Evolutionary conservation across 2,888 invertebrate species (phyloP).

Genomic region (Eristalis pertinax): DNA sequence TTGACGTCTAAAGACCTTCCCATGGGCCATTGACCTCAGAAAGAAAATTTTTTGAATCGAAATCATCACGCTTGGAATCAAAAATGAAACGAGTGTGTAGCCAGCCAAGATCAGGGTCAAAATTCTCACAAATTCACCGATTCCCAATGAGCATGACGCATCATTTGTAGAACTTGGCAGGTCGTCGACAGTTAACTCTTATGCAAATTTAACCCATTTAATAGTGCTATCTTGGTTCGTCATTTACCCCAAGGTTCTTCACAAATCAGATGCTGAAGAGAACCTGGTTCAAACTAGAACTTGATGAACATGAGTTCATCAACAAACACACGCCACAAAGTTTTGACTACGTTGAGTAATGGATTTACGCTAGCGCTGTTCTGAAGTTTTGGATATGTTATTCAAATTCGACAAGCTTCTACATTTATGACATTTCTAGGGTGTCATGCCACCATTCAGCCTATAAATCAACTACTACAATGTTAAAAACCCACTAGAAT

Average conservation of each 20-base stretch:
- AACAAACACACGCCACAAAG: not conserved
- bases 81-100: not conserved
- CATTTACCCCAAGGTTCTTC: not conserved
- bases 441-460: not conserved
- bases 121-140: not conserved
- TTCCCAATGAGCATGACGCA: not conserved
- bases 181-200: not conserved
- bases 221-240: not conserved
- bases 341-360: no score
- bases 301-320: not conserved
- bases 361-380: not conserved
- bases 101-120: not conserved
- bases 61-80: not conserved
- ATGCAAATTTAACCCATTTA: not conserved
- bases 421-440: not conserved
- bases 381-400: not conserved
- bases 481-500: no score
- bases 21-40: not conserved
- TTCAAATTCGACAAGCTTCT: not conserved
- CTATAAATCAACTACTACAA: not conserved
- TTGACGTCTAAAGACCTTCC: no score
- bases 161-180: not conserved
- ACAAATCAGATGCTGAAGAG: not conserved
- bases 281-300: not conserved
- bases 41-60: not conserved